A percentile compares a stretch with the other conserved stretches of the same genome.
Conservation (phyloP, 2,888 invertebrate species). For the Caenorhabditis doughertyi region DNA sequence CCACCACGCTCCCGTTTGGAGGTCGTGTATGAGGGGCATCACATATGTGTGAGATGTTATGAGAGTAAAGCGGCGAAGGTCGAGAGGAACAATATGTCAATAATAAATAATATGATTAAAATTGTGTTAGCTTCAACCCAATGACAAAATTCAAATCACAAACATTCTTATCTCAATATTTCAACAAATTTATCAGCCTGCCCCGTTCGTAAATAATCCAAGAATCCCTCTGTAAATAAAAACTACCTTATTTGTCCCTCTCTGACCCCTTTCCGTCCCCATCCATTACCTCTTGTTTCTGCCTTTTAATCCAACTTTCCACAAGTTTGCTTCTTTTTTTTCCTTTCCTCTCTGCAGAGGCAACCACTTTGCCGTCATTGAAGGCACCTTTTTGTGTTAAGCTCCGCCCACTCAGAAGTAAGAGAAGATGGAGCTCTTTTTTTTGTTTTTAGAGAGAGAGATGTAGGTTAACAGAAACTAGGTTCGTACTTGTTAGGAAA, state of each 20-base stretch:
- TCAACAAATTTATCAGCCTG: too few species aligned
- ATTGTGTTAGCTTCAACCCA: too few species aligned
- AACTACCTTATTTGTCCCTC: slow-evolving; percentile 8
- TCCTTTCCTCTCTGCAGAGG: background rate
- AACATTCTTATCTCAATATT: too few species aligned
- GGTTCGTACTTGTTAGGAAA: too few species aligned
- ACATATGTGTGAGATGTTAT: too few species aligned
- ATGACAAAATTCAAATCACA: too few species aligned
- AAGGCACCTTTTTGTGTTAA: slow-evolving; percentile 42
- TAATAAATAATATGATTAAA: too few species aligned
- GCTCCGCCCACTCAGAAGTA: slow-evolving; percentile 41
- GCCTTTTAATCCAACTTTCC: slow-evolving; percentile 45
- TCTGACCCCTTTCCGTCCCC: background rate
- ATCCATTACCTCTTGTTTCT: slow-evolving; percentile 50
- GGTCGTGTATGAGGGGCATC: too few species aligned
- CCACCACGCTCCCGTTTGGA: too few species aligned
- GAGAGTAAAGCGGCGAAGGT: too few species aligned
- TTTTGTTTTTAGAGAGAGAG: slow-evolving; percentile 7
- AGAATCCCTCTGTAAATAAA: slow-evolving; percentile 21
- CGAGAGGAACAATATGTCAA: too few species aligned
- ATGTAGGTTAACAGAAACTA: background rate
- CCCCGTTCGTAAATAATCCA: too few species aligned
- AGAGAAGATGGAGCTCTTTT: background rate
- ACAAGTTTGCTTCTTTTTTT: slow-evolving; percentile 12
- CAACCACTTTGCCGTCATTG: slow-evolving; percentile 36